These are phyloP conservation scores for Barbus barbus DNA, from an alignment of 2,113 vertebrate species.

Conservation along the genomic window DNA sequence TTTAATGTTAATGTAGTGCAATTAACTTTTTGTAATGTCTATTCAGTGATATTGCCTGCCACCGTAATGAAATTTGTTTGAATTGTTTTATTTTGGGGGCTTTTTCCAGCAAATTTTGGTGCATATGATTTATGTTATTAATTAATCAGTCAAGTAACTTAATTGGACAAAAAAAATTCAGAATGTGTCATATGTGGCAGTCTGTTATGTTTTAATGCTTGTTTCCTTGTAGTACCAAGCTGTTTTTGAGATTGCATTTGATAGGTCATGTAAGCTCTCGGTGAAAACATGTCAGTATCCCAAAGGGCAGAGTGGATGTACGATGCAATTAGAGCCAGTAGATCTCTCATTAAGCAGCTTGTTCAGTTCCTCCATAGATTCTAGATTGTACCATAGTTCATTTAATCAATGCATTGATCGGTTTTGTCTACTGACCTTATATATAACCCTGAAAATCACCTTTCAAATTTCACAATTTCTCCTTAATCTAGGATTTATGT, in stretches of 20 bases:
- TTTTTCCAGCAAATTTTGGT: background rate
- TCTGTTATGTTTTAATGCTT: background rate
- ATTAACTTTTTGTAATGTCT: background rate
- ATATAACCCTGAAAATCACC: background rate
- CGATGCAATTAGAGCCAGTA: conserved; percentile 11
- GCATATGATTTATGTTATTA: background rate
- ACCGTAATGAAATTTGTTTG: background rate
- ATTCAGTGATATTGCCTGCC: background rate
- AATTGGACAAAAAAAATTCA: background rate
- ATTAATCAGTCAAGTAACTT: background rate
- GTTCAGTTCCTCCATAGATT: background rate
- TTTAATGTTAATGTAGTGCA: background rate
- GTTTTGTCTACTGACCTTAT: background rate
- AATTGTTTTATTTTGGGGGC: background rate
- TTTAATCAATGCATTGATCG: background rate
- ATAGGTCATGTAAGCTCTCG: conserved; percentile 2
- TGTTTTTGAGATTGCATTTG: background rate
- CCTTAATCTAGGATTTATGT: background rate
- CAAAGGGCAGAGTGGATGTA: conserved; percentile 13
- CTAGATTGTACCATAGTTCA: background rate
- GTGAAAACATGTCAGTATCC: conserved; percentile 18
- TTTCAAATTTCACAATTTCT: background rate
- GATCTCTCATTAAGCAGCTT: conserved; percentile 12
- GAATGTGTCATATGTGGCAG: background rate
- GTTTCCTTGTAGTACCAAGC: background rate